A percentile compares a stretch with the other conserved stretches of the same genome.
These are phyloP conservation scores for Allacma fusca DNA, from an alignment of 2,888 invertebrate genomes.

Conservation along the genomic window DNA sequence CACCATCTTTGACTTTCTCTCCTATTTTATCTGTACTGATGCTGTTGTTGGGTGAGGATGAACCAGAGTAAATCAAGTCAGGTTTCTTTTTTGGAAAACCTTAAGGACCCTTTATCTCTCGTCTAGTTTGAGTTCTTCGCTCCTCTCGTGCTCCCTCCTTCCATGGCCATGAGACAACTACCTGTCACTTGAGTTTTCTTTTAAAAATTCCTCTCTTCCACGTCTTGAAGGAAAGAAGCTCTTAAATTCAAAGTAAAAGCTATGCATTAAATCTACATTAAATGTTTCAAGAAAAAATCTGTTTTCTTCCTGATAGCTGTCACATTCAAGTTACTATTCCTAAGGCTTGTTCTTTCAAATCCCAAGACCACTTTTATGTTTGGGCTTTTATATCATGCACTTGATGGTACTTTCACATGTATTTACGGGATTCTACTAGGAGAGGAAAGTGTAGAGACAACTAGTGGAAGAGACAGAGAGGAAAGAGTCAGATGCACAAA, in stretches of 20 bases:
- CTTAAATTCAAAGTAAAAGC: neutral
- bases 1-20: too few species aligned
- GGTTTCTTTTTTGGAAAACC: slow-evolving; percentile 7
- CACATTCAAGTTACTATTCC: slow-evolving; percentile 8
- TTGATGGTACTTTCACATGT: too few species aligned
- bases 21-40: too few species aligned
- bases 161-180: neutral
- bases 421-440: too few species aligned
- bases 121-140: neutral
- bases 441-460: neutral
- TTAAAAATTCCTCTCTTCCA: neutral
- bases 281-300: slow-evolving; percentile 11
- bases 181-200: slow-evolving; percentile 12
- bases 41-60: neutral
- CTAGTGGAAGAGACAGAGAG: neutral
- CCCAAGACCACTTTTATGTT: too few species aligned
- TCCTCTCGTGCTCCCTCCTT: neutral
- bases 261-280: slow-evolving; percentile 10
- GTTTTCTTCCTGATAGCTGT: slow-evolving; percentile 6
- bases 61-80: slow-evolving; percentile 9
- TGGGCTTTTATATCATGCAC: too few species aligned
- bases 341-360: neutral
- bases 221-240: neutral
- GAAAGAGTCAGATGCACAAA: neutral
- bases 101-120: slow-evolving; percentile 3